These are phyloP conservation scores for Dipodomys stephensi DNA, from an alignment of 2,113 vertebrate species.

Conservation along the genomic window DNA sequence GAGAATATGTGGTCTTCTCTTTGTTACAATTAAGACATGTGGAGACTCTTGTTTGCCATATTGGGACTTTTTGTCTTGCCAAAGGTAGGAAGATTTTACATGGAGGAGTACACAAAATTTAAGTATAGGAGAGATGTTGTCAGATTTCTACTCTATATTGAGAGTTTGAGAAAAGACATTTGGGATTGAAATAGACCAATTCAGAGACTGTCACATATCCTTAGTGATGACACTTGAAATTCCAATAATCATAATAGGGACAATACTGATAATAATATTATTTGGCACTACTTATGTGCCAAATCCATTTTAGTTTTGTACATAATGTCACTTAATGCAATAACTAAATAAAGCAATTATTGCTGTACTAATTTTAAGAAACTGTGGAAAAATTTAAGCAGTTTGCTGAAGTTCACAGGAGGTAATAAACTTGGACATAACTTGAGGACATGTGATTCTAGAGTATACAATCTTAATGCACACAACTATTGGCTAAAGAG, in stretches of 20 bases:
- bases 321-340: not conserved
- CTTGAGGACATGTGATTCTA: not conserved
- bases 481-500: not conserved
- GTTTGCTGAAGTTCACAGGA: constrained; percentile 13
- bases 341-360: not conserved
- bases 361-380: not conserved
- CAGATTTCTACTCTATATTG: constrained; percentile 24
- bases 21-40: too few relatives aligned
- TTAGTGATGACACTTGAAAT: not conserved
- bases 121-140: not conserved
- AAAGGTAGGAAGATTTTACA: not conserved
- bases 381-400: not conserved
- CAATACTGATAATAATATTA: not conserved
- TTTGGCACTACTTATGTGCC: not conserved
- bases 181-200: not conserved
- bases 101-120: not conserved
- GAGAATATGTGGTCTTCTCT: too few relatives aligned
- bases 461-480: not conserved
- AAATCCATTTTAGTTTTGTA: constrained; percentile 26
- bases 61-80: not conserved
- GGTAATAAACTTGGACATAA: not conserved
- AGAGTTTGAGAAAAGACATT: not conserved
- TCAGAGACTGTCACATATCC: not conserved
- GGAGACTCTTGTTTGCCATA: not conserved
- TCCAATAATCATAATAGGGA: not conserved